These are phyloP conservation scores for Parnassius glacialis DNA, from an alignment of 2,888 invertebrate genomes.

Conservation along the genomic window DNA sequence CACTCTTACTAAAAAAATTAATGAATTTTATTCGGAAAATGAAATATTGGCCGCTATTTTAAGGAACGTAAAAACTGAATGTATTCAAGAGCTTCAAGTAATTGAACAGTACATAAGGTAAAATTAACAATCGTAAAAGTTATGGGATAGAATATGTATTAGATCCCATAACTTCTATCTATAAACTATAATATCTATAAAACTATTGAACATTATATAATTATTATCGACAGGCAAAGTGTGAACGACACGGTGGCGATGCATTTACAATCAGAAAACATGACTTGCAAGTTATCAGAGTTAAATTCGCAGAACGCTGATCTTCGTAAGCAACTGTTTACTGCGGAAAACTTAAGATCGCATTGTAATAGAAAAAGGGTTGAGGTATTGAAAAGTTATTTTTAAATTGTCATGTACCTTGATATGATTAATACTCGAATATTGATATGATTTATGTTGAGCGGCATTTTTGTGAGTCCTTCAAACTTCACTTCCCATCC, in stretches of 20 bases:
- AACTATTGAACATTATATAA: background rate
- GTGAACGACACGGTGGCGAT: conserved; percentile 54
- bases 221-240: conserved; percentile 45
- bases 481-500: too few relatives aligned
- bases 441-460: too few relatives aligned
- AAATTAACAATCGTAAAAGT: background rate
- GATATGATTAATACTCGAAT: too few relatives aligned
- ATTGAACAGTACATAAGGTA: conserved; percentile 57
- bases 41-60: conserved; percentile 55
- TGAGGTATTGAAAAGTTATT: background rate
- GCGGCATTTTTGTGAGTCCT: too few relatives aligned
- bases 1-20: conserved; percentile 55
- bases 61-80: conserved; percentile 53
- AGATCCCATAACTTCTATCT: too few relatives aligned
- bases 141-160: too few relatives aligned
- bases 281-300: conserved; percentile 54
- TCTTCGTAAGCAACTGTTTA: conserved; percentile 56
- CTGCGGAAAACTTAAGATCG: conserved; percentile 48
- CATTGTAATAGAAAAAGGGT: conserved; percentile 38
- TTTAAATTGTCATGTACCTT: too few relatives aligned
- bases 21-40: conserved; percentile 62
- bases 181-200: too few relatives aligned
- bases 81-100: conserved; percentile 49
- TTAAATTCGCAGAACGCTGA: conserved; percentile 56
- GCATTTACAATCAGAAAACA: conserved; percentile 53